Percentiles rank a stretch among this genome's conserved stretches.
These are phyloP conservation scores for Patiria pectinifera DNA, from an alignment of 53 echinoderm and acorn worm species.

Conservation along the genomic window DNA sequence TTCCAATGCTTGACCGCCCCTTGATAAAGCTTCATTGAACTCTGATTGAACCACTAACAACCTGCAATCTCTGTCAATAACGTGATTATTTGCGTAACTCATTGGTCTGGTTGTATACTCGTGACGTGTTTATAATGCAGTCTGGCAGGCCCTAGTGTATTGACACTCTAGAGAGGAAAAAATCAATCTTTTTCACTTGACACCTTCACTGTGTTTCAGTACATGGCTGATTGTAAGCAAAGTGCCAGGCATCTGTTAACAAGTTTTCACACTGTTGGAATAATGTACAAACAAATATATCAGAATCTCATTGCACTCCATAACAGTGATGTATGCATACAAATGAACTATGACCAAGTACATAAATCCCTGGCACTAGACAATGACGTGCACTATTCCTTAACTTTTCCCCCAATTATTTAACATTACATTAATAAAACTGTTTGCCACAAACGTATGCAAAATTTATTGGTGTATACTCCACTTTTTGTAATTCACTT, in stretches of 20 bases:
- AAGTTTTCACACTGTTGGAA: not conserved
- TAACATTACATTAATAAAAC: no score
- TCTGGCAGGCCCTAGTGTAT: slow-evolving; percentile 42
- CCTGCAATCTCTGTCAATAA: slow-evolving; percentile 34
- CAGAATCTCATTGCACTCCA: no score
- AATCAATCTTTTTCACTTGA: slow-evolving; percentile 45
- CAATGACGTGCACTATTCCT: no score
- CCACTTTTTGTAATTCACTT: no score
- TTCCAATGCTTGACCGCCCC: slow-evolving; percentile 18
- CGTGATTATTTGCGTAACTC: slow-evolving; percentile 47
- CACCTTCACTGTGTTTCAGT: not conserved
- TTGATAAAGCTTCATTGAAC: not conserved
- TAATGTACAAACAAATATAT: not conserved
- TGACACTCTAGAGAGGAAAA: not conserved
- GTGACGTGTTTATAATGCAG: slow-evolving; percentile 19
- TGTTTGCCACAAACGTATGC: no score
- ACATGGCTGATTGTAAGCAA: not conserved
- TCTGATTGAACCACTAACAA: slow-evolving; percentile 25
- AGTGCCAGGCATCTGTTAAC: slow-evolving; percentile 14
- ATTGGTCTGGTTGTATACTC: not conserved
- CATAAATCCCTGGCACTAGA: no score
- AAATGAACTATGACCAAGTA: no score
- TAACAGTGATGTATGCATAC: no score
- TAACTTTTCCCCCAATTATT: no score
- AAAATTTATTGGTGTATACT: no score